Base-by-base conservation (phyloP, 92 coral and sea anemone genomes). In the Heteractis magnifica region DNA sequence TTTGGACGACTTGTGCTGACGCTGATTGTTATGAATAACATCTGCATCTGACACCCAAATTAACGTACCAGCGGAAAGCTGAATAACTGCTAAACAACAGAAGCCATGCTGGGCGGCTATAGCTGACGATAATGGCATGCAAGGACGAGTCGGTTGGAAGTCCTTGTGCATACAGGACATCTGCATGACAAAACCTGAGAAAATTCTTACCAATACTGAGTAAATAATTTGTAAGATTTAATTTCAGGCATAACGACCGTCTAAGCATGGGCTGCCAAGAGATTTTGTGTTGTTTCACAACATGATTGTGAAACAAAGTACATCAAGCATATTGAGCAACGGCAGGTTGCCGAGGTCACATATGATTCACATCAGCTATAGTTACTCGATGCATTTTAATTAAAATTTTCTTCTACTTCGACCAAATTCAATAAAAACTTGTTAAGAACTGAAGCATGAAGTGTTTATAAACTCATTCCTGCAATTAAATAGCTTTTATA, bases 151-250 rank as follows among this genome's bases (percentile, higher is more conserved):
- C 65, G 52, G 1, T 23, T 52, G 52, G 48, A 56, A 76, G 56
- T 85, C 76, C 71, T 20, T 21, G 34, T 77, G 11, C 26, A 68
- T 15, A 11, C 51, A 65, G 11, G 52, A 80, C 7, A 48, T 78
- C 60, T 77, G 13, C 88, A 77, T 77, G 83, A 78, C 88, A 85
- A 68, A 70, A 75, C 81, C 14, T 9, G 18, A 16, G 64, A 41
- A 77, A 74, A 62, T 83, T 78, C 64, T 71, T 71, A 65, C 77
- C 78, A 51, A 6, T 6, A 13, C 58, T 51, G 60, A 56, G 88
- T 68, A 71, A 85, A 78, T 82, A 85, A 78, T 9, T 10, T 62
- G 50, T 49, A 49, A 16, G 68, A 68, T 81, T 81, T 81, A 81
- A 81, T 81, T 81, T 81, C 73, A 64, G 13, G 14, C 83, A 49